Base-by-base conservation (phyloP, 2,888 invertebrate species). In the Chloroclysta siterata region DNA sequence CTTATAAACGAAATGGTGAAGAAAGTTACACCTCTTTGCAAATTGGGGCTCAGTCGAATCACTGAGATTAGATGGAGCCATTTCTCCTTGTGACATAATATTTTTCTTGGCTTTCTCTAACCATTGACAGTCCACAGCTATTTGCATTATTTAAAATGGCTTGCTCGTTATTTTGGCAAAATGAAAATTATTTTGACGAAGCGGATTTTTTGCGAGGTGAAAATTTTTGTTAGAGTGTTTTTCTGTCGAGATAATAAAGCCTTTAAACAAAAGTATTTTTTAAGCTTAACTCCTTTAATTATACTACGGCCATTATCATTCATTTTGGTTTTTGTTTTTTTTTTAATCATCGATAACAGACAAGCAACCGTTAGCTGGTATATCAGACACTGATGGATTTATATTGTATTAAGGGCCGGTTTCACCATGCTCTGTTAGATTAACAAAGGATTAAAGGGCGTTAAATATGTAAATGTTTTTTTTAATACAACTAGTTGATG, bases 21-120 rank as follows among this genome's bases (percentile, higher is more conserved):
- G 75, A 77, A 80, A 80, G 65, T 79, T 77, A 74, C 74, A 77
- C 76, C 72, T 78, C 76, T 79, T 81, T 77, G 75, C 77, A 80
- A 82, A 83, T 83, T 82, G 80, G 73, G 75, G 75, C 78, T 79
- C 72, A 75, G 68, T 63, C 60, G 58, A 73, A 74, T 73, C 72
- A 73, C 74, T 39, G 74, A 79, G 78, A 79, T 83, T 81, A 76
- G 72, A 79, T 79, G 71, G 65, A 77, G 71, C 71, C 73, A 62
- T 75, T 75, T 65, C 60, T 62, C 69, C 70, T 71, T 62, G 47
- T 52, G 55, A 57, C 53, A 61, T 65, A 64, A 65, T 73, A 75
- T 73, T 70, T 63, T 66, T 60, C 64, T 39, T 58, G 52, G 29
- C 1, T n/a, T 57, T 64, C 53, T 47, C 46, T 63, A 63, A 44